A percentile compares a stretch with the other conserved stretches of the same genome.
phyloP scores from a whole-genome alignment of 2,797 vertebrate genomes.

The Ibycter americanus region DNA sequence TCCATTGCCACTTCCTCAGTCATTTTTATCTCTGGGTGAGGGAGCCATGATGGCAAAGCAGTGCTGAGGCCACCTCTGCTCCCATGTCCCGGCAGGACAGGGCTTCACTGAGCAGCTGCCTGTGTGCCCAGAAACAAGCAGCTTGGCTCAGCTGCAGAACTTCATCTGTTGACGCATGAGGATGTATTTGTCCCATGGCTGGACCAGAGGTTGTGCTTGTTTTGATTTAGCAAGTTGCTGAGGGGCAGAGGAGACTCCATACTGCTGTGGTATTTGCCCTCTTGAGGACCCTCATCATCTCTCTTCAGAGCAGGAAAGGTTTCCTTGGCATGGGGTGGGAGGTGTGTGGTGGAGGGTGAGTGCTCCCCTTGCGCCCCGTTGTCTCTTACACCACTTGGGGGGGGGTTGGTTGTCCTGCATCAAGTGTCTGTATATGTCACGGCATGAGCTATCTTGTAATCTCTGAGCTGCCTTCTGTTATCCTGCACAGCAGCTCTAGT shows the following conservation, averaged over 20 bases:
- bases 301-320: neutral
- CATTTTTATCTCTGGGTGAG: neutral
- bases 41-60: neutral
- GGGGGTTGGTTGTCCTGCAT: neutral
- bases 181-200: neutral
- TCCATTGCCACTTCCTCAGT: neutral
- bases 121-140: neutral
- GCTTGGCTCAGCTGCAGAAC: neutral
- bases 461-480: neutral
- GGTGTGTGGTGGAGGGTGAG: neutral
- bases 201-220: neutral
- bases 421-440: neutral
- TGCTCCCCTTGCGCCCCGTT: neutral
- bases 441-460: neutral
- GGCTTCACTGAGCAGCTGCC: neutral
- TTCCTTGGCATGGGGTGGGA: neutral
- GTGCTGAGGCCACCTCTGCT: neutral
- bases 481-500: neutral
- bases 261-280: neutral
- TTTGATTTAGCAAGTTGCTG: neutral
- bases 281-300: neutral
- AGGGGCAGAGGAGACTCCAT: neutral
- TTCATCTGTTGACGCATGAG: fast-evolving
- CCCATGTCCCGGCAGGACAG: neutral
- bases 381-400: neutral